phyloP scores from a whole-genome alignment of 2,888 invertebrate genomes.

The Crocallis elinguaria region DNA sequence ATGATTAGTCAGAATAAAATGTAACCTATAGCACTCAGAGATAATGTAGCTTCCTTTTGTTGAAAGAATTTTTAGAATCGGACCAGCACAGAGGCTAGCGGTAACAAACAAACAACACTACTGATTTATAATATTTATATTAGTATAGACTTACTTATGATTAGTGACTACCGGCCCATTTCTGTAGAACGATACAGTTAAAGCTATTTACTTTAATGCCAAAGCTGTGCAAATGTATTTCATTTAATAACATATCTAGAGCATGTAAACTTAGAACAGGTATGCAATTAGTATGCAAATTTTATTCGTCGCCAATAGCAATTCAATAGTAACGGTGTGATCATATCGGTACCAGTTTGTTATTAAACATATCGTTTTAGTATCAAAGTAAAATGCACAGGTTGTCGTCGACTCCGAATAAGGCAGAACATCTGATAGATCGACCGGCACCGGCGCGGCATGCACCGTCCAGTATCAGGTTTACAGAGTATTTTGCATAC shows the following conservation, averaged over 20 bases:
- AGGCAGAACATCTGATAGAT: slow-evolving; percentile 59
- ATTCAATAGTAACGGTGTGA: slow-evolving; percentile 55
- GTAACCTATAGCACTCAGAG: no score
- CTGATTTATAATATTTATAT: no score
- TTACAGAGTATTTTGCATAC: slow-evolving; percentile 61
- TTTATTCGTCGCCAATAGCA: slow-evolving; percentile 58
- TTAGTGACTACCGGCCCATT: neutral
- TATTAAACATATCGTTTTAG: slow-evolving; percentile 48
- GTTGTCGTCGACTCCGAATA: slow-evolving; percentile 62
- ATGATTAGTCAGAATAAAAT: no score
- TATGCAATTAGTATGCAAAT: slow-evolving; percentile 54
- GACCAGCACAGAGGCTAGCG: no score
- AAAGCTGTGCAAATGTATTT: slow-evolving; percentile 42
- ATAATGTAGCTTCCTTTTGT: no score
- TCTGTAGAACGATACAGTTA: slow-evolving; percentile 1
- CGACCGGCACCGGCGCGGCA: slow-evolving; percentile 42
- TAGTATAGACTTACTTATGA: no score
- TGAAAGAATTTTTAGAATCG: no score
- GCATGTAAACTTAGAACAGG: slow-evolving; percentile 17
- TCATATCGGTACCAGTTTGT: slow-evolving; percentile 52
- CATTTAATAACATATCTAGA: slow-evolving; percentile 43
- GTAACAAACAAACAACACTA: no score
- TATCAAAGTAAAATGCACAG: slow-evolving; percentile 48
- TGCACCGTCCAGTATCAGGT: slow-evolving; percentile 44
- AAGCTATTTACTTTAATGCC: slow-evolving; percentile 33